Conservation (phyloP, 2,113 vertebrate species). For the Aptenodytes patagonicus region DNA sequence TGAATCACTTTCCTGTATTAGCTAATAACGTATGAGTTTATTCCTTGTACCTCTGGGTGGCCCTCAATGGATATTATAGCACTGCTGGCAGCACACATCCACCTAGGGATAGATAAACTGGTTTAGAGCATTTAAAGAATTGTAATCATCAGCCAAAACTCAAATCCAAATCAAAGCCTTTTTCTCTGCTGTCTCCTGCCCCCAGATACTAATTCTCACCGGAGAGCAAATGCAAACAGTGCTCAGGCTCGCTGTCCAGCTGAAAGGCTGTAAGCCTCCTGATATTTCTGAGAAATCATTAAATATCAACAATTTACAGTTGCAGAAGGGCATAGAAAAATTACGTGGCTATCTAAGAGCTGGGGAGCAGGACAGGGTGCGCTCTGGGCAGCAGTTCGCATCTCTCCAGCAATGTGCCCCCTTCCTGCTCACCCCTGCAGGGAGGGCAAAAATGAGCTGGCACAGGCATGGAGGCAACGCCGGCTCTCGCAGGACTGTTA, state of each 20-base stretch:
- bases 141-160: slow-evolving; percentile 2
- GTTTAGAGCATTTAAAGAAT: slow-evolving; percentile 30
- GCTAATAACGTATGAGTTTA: slow-evolving; percentile 42
- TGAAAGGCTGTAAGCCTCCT: not conserved
- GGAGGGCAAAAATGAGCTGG: not conserved
- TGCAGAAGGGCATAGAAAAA: not conserved
- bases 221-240: not conserved
- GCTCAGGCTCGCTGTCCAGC: not conserved
- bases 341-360: not conserved
- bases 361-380: not conserved
- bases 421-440: not conserved
- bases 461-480: fast-evolving
- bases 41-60: slow-evolving; percentile 35
- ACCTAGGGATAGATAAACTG: slow-evolving; percentile 50
- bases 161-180: not conserved
- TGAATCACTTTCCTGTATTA: slow-evolving; percentile 54
- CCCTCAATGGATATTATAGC: slow-evolving; percentile 20
- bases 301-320: not conserved
- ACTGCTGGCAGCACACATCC: slow-evolving; percentile 37
- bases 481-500: fast-evolving
- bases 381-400: not conserved
- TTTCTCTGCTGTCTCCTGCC: not conserved
- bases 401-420: fast-evolving
- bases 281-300: not conserved
- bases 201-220: not conserved